Base-by-base conservation (phyloP, 1,140 invertebrate genomes). In the Drosophila ogumai region DNA sequence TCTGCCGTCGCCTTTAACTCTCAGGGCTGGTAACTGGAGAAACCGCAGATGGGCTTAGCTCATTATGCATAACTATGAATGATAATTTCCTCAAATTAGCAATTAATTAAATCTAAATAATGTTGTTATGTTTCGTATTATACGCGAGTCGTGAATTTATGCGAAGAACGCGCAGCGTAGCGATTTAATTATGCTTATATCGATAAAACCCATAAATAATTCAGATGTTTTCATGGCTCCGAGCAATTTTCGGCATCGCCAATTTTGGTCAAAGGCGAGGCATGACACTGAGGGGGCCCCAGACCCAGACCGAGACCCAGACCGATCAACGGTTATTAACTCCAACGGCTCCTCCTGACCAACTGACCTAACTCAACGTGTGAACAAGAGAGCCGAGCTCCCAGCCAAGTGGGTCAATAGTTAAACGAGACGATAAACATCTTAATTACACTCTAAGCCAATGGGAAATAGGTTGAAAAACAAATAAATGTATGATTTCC, bases 101-200 rank as follows among this genome's bases (percentile, higher is more conserved):
- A 82, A 87, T 88, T 88, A 87, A 87, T 87, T 82, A 82, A 79
- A 73, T 61, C 63, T 54, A 66, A 74, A 74, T 74, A 74, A 73
- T 74, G 71, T 74, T 74, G 68, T 74, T 74, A 73, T 72, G 71
- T 22, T 54, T 52, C 13, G 71, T 74, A 60, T 74, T 73, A 73
- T 40, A n/a, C 47, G 67, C 56, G 40, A 31, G 34, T 63, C 61
- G 71, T 50, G 34, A 66, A 81, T 76, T 67, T 87, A 82, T 87
- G 75, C 82, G 64, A 41, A 72, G 68, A 72, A 72, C 68, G 41
- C 43, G 54, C 43, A 49, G 44, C 68, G 22, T 36, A 50, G n/a
- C 44, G 68, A 71, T 72, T 63, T 25, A 65, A 81, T 67, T 69
- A 75, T 80, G 47, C 57, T 75, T 75, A 58, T 73, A 46, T 36